Base-by-base conservation (phyloP, 2,113 vertebrate species). In the Hippolais icterina region DNA sequence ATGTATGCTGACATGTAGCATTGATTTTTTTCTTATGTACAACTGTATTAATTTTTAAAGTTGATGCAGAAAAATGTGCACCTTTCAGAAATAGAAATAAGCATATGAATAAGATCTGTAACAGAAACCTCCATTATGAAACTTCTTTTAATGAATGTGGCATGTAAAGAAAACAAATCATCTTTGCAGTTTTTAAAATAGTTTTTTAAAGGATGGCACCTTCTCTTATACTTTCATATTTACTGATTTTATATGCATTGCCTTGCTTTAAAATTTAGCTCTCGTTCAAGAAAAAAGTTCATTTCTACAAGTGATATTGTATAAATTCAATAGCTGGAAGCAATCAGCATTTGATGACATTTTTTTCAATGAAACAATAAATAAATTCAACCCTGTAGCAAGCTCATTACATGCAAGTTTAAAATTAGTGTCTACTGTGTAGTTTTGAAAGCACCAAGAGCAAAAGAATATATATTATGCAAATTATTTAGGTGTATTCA, bases 41-140 rank as follows among this genome's bases (percentile, higher is more conserved):
- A 12, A 27, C 61, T 95, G 29, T 50, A 96, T 94, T 95, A 95
- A 95, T 96, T 97, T 97, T 97, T 75, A 89, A 96, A 94, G 56
- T 95, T 88, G 64, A 95, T 57, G 56, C 21, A 90, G 57, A 87
- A 56, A 75, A 97, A 97, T 96, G 52, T 90, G 11, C 18, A 87
- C 54, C 41, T 88, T 89, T 94, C 74, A 96, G 79, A 94, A 96
- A 91, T 0, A 77, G 65, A 97, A 87, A 28, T 18, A 90, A 41
- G 12, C 31, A 93, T 96, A 95, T 96, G 13, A 93, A 50, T 77
- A 94, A 89, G 20, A 83, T 71, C 28, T 41, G 86, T 3, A 57
- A 11, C 3, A 9, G 69, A 95, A 95, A 87, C 13, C 11, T 87
- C 28, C 18, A 41, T 72, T 89, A 80, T 61, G 11, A 65, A 86